These are phyloP conservation scores for Monomorium pharaonis DNA, from an alignment of 1,140 invertebrate species.

Conservation along the genomic window DNA sequence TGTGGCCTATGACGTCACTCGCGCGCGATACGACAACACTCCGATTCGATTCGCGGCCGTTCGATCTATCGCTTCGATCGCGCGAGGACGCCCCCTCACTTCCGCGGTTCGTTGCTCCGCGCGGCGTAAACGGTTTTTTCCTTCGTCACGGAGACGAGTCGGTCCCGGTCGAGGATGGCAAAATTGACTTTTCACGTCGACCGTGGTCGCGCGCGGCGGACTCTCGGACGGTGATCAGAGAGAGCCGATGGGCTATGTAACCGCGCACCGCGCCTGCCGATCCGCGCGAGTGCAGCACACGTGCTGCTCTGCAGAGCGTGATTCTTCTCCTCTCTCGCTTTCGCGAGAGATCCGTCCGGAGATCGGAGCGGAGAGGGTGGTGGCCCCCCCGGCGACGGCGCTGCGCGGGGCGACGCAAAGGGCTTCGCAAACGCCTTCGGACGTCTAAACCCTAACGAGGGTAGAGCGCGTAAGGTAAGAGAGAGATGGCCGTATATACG, in stretches of 20 bases:
- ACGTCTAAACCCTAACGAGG: slow-evolving; percentile 5
- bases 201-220: background rate
- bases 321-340: slow-evolving; percentile 70
- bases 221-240: background rate
- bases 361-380: background rate
- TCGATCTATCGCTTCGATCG: background rate
- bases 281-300: slow-evolving; percentile 71
- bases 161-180: background rate
- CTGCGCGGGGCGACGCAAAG: slow-evolving; percentile 10
- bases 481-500: background rate
- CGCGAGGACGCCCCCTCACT: slow-evolving; percentile 7
- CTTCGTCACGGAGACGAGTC: too few species aligned
- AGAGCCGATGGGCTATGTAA: background rate
- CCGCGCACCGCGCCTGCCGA: slow-evolving; percentile 56
- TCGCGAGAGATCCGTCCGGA: slow-evolving; percentile 42
- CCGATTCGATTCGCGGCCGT: background rate
- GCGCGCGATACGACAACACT: slow-evolving; percentile 54
- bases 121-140: background rate
- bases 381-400: background rate
- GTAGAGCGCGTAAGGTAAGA: slow-evolving; percentile 3
- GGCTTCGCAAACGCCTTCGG: slow-evolving; percentile 24
- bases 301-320: slow-evolving; percentile 74
- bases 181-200: background rate
- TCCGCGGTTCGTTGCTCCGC: background rate
- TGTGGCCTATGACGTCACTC: slow-evolving; percentile 41